Percentiles rank a stretch among this genome's conserved stretches.
Conservation (phyloP, 2,888 invertebrate genomes). For the Drosophila mimetica region DNA sequence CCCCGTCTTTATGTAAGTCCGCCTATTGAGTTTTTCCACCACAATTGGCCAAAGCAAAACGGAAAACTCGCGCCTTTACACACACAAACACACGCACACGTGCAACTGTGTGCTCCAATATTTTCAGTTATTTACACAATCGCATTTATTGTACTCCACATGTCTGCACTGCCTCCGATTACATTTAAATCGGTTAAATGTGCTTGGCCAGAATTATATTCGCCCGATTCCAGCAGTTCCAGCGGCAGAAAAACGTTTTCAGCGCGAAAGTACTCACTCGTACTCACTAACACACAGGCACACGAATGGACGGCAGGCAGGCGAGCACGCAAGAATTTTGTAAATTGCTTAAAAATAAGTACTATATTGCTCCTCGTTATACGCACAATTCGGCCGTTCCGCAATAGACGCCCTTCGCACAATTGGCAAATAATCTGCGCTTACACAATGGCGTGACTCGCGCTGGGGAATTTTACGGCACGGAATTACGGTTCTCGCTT, state of each 20-base stretch:
- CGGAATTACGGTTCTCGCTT: conserved; percentile 57
- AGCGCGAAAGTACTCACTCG: conserved; percentile 72
- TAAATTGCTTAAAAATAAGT: conserved; percentile 53
- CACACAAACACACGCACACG: conserved; percentile 29
- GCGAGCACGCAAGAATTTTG: conserved; percentile 73
- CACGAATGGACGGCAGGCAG: conserved; percentile 35
- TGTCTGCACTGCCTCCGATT: conserved; percentile 28
- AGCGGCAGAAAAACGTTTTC: conserved; percentile 68
- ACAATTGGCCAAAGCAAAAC: conserved; percentile 47
- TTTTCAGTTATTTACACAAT: conserved; percentile 77
- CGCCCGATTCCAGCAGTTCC: conserved; percentile 32
- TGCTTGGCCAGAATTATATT: conserved; percentile 27
- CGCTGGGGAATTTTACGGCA: conserved; percentile 51
- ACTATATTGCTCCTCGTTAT: conserved; percentile 52
- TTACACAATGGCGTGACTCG: conserved; percentile 70
- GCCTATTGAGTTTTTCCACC: conserved; percentile 66
- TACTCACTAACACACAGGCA: conserved; percentile 45
- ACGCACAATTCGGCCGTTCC: conserved; percentile 59
- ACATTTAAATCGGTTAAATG: conserved; percentile 26
- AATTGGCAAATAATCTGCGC: conserved; percentile 49
- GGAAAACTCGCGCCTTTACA: conserved; percentile 69
- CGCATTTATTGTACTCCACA: conserved; percentile 40
- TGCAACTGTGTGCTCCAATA: conserved; percentile 50
- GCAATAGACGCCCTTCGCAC: conserved; percentile 49
- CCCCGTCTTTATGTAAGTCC: conserved; percentile 63